These are phyloP conservation scores for Mareca strepera DNA, from an alignment of 2,797 vertebrate species.

Conservation along the genomic window DNA sequence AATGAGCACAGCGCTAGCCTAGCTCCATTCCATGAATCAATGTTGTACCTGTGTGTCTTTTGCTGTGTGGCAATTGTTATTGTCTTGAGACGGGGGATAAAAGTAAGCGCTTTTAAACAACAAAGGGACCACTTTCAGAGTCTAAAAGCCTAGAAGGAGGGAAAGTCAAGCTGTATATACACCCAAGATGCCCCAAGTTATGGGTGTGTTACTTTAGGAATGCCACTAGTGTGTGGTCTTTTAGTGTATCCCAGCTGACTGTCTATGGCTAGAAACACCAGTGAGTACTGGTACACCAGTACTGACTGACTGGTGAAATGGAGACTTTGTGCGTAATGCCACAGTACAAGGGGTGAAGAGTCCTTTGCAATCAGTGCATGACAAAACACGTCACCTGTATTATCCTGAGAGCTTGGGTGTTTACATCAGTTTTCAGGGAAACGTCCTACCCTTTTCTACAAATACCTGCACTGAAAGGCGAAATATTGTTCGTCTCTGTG, in stretches of 20 bases:
- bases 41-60: conserved; percentile 25
- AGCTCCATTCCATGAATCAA: conserved; percentile 34
- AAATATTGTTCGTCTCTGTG: conserved; percentile 19
- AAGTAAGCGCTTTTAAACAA: neutral
- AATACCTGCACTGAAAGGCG: neutral
- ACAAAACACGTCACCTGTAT: neutral
- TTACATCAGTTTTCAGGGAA: neutral
- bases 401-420: neutral
- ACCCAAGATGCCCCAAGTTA: neutral
- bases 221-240: neutral
- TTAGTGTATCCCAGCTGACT: neutral
- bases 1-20: neutral
- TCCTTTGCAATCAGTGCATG: neutral
- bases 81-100: conserved; percentile 7
- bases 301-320: neutral
- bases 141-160: neutral
- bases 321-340: neutral
- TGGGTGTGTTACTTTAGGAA: neutral
- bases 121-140: neutral
- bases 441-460: neutral
- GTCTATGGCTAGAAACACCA: neutral
- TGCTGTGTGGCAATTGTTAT: conserved; percentile 36
- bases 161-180: neutral
- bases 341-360: neutral
- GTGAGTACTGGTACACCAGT: neutral